A percentile compares a stretch with the other conserved stretches of the same genome.
These are phyloP conservation scores for Cotesia chilonis DNA, from an alignment of 1,140 invertebrate species.

Conservation along the genomic window DNA sequence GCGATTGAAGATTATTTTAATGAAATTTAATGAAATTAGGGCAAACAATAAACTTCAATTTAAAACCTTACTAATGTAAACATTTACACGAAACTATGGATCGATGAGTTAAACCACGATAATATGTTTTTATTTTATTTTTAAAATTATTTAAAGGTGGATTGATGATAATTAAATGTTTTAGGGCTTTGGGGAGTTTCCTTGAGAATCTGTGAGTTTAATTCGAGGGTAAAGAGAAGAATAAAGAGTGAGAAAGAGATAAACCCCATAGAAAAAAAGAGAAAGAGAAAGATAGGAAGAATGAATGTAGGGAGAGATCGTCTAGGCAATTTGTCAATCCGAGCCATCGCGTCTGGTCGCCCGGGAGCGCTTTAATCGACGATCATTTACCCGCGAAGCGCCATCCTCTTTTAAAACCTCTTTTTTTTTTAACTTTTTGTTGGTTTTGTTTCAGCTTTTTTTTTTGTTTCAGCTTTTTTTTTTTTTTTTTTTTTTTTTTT, in stretches of 20 bases:
- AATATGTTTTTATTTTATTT: neutral
- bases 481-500: neutral
- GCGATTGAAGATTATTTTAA: constrained; percentile 10
- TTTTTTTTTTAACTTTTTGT: constrained; percentile 20
- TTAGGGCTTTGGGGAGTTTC: constrained; percentile 23
- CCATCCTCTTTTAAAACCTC: constrained; percentile 34
- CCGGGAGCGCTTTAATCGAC: constrained; percentile 60
- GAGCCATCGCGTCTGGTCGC: constrained; percentile 30
- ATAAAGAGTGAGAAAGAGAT: neutral
- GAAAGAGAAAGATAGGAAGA: constrained; percentile 24
- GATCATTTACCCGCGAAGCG: constrained; percentile 57
- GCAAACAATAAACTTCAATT: neutral
- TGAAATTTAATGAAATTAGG: neutral
- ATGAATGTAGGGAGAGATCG: constrained; percentile 55
- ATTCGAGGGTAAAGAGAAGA: neutral
- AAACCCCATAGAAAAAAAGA: too few species aligned
- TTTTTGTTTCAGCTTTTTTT: neutral
- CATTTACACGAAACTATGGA: too few species aligned
- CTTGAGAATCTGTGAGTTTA: constrained; percentile 27
- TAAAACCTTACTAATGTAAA: too few species aligned
- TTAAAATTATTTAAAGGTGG: constrained; percentile 7
- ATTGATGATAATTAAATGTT: constrained; percentile 22
- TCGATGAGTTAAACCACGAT: neutral
- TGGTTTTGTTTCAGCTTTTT: neutral
- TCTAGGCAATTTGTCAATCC: constrained; percentile 60